Evolutionary conservation across 2,797 vertebrate species (phyloP).

Genomic region (Florisuga fusca): DNA sequence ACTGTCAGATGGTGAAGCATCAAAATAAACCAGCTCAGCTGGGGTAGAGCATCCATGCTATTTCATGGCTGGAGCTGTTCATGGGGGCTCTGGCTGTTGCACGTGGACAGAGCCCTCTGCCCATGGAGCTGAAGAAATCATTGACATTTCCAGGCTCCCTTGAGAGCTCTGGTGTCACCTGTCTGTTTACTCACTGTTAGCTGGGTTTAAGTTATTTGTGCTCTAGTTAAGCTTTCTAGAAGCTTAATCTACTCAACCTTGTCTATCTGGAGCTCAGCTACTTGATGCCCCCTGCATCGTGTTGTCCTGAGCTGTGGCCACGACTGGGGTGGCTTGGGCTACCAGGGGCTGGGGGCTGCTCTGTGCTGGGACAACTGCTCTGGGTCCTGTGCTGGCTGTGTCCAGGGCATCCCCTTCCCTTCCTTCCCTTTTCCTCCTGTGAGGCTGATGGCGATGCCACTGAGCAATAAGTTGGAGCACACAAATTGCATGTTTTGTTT

Average conservation of each 20-base stretch:
- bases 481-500: background rate
- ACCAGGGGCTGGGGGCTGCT: background rate
- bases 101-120: background rate
- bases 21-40: background rate
- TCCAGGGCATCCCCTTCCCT: background rate
- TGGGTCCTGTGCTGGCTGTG: background rate
- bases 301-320: background rate
- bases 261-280: background rate
- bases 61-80: background rate
- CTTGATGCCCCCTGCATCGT: accelerated
- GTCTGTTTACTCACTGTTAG: background rate
- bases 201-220: background rate
- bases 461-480: background rate
- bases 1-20: background rate
- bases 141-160: background rate
- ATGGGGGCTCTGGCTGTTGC: accelerated
- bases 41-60: accelerated
- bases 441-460: background rate
- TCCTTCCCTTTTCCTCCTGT: background rate
- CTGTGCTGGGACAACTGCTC: background rate
- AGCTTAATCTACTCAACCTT: background rate
- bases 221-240: background rate
- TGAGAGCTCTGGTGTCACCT: background rate
- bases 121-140: background rate
- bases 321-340: accelerated